A percentile compares a stretch with the other conserved stretches of the same genome.
Evolutionary conservation across 1,140 invertebrate genomes (phyloP).

Genomic region (Diprion similis): DNA sequence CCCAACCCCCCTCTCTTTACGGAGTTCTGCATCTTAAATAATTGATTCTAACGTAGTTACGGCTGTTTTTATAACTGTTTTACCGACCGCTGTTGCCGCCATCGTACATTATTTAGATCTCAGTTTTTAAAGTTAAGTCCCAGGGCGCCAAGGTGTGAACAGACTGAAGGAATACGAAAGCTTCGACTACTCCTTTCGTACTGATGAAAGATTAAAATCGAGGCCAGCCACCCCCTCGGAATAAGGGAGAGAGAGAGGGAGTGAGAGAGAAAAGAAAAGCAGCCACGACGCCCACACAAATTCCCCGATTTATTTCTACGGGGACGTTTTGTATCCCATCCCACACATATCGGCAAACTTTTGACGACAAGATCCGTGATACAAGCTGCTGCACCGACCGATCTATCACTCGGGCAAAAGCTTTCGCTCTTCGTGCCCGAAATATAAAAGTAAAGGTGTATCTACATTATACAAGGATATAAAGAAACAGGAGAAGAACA

Average conservation of each 20-base stretch:
- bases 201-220: constrained; percentile 33
- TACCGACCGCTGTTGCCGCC: constrained; percentile 55
- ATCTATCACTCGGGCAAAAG: too few relatives aligned
- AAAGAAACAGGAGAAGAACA: not conserved
- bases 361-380: too few relatives aligned
- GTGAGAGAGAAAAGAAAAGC: not conserved
- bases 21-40: constrained; percentile 55
- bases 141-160: constrained; percentile 55
- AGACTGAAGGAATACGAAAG: constrained; percentile 32
- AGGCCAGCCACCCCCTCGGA: constrained; percentile 25
- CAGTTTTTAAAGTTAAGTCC: constrained; percentile 58
- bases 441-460: too few relatives aligned
- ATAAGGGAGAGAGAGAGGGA: not conserved
- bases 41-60: constrained; percentile 62
- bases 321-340: not conserved
- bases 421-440: too few relatives aligned
- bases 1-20: constrained; percentile 42
- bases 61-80: constrained; percentile 63
- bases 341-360: too few relatives aligned
- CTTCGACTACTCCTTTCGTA: not conserved
- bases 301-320: not conserved
- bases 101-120: constrained; percentile 55
- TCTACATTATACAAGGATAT: too few relatives aligned
- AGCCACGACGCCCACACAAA: not conserved
- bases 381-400: too few relatives aligned